Conservation (phyloP, 2,888 invertebrate species). For the Epistrophe eligans region DNA sequence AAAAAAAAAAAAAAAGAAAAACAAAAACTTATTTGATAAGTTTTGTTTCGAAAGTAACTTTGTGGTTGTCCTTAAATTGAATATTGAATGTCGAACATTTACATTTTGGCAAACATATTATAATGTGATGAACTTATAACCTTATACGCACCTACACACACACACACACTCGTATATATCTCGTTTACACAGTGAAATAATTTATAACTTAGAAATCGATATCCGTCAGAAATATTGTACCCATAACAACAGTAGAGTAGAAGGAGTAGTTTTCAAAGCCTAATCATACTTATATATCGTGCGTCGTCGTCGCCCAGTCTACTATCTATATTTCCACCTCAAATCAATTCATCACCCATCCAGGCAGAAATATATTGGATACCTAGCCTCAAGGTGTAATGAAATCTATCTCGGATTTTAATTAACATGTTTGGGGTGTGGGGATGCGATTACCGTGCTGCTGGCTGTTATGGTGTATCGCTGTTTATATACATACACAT, state of each 20-base stretch:
- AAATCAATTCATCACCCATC: constrained; percentile 38
- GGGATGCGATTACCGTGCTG: constrained; percentile 29
- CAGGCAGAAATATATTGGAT: constrained; percentile 3
- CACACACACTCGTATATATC: neutral
- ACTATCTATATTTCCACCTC: neutral
- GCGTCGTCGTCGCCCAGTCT: neutral
- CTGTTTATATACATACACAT: no score
- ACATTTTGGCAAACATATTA: constrained; percentile 4
- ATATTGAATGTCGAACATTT: constrained; percentile 56
- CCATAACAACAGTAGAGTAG: neutral
- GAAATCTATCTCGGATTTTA: constrained; percentile 61
- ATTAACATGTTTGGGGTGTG: constrained; percentile 41
- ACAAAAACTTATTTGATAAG: constrained; percentile 11
- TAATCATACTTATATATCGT: neutral
- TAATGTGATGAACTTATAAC: constrained; percentile 12
- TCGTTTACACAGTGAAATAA: neutral
- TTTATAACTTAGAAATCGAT: constrained; percentile 30
- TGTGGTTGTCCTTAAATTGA: constrained; percentile 28
- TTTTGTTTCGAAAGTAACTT: constrained; percentile 26
- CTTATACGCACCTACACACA: neutral
- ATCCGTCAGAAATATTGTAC: constrained; percentile 2
- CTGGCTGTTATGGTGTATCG: neutral
- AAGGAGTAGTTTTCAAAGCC: constrained; percentile 32
- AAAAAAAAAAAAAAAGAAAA: neutral
- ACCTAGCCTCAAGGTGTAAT: constrained; percentile 13